phyloP scores from a whole-genome alignment of 2,113 vertebrate species.

The Chloroceryle aenea region DNA sequence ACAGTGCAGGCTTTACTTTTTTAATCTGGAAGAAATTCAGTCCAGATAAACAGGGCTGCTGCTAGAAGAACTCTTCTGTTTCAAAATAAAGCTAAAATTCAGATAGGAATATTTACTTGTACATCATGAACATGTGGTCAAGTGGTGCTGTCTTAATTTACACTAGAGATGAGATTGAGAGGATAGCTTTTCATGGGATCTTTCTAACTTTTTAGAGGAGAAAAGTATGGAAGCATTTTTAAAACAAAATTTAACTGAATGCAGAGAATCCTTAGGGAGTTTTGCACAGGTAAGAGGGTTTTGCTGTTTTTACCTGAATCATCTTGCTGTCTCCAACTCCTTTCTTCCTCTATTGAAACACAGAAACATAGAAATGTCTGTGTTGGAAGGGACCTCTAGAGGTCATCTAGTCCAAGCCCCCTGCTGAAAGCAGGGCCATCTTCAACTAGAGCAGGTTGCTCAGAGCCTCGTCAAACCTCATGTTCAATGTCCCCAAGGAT shows the following conservation, averaged over 20 bases:
- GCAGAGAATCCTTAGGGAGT: rapidly evolving
- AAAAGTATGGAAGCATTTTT: not conserved
- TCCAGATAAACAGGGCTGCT: not conserved
- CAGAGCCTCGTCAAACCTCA: no score
- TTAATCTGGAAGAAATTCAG: not conserved
- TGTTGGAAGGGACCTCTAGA: no score
- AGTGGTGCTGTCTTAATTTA: not conserved
- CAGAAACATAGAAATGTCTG: no score
- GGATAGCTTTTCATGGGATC: not conserved
- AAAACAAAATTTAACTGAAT: not conserved
- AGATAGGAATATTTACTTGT: not conserved
- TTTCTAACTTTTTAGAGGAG: not conserved
- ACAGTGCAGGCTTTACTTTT: not conserved
- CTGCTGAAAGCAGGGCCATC: no score
- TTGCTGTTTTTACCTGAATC: not conserved
- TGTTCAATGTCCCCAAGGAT: no score
- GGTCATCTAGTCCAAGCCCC: no score
- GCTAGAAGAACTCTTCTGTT: not conserved
- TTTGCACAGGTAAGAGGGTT: not conserved
- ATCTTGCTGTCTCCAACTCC: not conserved
- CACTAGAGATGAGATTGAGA: not conserved
- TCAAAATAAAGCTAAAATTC: not conserved
- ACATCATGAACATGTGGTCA: not conserved
- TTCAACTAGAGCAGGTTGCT: no score
- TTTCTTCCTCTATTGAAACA: not conserved